Evolutionary conservation across 1,140 invertebrate genomes (phyloP), one percentile per base, ranked within the genome.

Genomic region (Ephestia elutella): DNA sequence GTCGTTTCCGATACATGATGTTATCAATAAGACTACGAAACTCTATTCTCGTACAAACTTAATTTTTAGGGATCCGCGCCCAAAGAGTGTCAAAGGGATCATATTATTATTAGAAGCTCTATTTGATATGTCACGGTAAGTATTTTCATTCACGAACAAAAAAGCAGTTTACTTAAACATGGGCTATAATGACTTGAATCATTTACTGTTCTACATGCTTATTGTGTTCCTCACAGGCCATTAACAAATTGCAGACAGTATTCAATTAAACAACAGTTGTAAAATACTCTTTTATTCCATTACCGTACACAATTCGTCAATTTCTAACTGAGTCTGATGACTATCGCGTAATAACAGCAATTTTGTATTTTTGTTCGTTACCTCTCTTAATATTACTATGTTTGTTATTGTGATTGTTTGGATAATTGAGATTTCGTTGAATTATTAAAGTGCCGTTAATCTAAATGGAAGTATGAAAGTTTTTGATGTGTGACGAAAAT

Each of bases 271-370:
- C 19, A 25, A 25, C 8, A 25, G 50, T 21, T 53, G 50, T 53
- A 25, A 53, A 44, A 53, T 25, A 25, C 50, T 5, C 50, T 53
- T 50, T 53, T 53, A 53, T 53, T 53, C 50, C 50, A 53, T 53
- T 53, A 53, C 50, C 19, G 21, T 25, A 25, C 50, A 21, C 19
- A 21, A n/a, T 53, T 25, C 50, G 19, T 10, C 19, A 53, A 25
- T 53, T 53, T 25, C 19, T n/a, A 53, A n/a, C 20, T 4, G 19
- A 15, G 21, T 53, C 21, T 25, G 50, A 53, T 53, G 10, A 25
- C 50, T 21, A 53, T 53, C 50, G 50, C 5, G 21, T 53, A 53
- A 53, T 53, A 25, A 53, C 50, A 53, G 50, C 50, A 53, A 53
- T 53, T 53, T 53, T n/a, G 21, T 25, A 20, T 25, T 44, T 53